These are phyloP conservation scores for Ranitomeya imitator DNA, from an alignment of 2,113 vertebrate species.

Conservation along the genomic window DNA sequence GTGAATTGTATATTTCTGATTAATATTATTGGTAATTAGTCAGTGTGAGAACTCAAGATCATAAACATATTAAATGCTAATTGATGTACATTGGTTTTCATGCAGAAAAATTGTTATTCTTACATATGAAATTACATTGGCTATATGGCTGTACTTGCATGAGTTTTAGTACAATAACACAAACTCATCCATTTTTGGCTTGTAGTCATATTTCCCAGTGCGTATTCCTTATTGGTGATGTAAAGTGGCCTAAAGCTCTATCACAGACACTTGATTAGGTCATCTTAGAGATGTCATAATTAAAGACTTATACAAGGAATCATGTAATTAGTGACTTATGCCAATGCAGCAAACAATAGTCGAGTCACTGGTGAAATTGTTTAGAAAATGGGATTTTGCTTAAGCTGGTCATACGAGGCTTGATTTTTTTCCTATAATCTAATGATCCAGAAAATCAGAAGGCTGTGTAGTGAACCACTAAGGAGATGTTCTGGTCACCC, in stretches of 20 bases:
- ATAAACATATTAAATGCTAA: too few species aligned
- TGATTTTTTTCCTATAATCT: background rate
- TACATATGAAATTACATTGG: too few species aligned
- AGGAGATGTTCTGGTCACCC: background rate
- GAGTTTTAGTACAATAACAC: too few species aligned
- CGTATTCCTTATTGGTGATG: background rate
- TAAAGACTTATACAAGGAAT: background rate
- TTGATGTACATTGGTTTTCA: too few species aligned
- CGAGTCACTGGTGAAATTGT: background rate
- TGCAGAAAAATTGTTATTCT: too few species aligned
- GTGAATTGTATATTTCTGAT: too few species aligned
- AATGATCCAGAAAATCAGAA: background rate
- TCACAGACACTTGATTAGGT: background rate
- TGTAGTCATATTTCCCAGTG: too few species aligned
- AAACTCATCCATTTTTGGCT: too few species aligned
- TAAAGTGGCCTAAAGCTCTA: background rate
- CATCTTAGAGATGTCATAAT: background rate
- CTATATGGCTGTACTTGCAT: too few species aligned
- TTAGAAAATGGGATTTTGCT: background rate
- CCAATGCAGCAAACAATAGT: background rate
- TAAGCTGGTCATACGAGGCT: background rate
- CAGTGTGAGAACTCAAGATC: too few species aligned
- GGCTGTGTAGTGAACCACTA: background rate
- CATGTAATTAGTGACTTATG: background rate
- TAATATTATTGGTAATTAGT: too few species aligned